A percentile compares a stretch with the other conserved stretches of the same genome.
Evolutionary conservation across 2,888 invertebrate species (phyloP).

Genomic region (Amblyteles armatorius): DNA sequence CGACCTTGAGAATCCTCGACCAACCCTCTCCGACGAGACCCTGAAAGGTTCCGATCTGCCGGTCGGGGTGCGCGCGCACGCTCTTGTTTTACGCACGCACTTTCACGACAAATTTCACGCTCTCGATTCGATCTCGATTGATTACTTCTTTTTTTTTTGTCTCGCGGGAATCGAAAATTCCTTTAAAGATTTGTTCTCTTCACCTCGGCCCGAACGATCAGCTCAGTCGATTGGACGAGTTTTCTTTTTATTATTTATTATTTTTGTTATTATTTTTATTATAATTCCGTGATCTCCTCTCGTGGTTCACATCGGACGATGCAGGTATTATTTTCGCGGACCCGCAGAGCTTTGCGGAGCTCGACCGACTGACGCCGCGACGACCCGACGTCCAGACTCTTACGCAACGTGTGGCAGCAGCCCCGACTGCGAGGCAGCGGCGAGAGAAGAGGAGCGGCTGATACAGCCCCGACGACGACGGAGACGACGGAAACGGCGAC

Average conservation of each 20-base stretch:
- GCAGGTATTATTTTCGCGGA: constrained; percentile 67
- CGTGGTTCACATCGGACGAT: constrained; percentile 1
- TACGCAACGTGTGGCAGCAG: constrained; percentile 77
- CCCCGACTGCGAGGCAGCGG: constrained; percentile 66
- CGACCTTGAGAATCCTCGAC: constrained; percentile 58
- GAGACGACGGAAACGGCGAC: constrained; percentile 52
- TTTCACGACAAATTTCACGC: constrained; percentile 14
- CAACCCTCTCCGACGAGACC: constrained; percentile 52
- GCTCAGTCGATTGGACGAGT: not conserved
- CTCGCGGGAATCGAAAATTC: not conserved
- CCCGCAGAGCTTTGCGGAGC: constrained; percentile 77
- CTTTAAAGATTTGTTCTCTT: not conserved
- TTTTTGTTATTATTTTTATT: not conserved
- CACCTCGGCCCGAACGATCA: constrained; percentile 1
- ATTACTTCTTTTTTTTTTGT: not conserved
- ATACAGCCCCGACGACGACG: constrained; percentile 62
- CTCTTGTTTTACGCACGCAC: constrained; percentile 23
- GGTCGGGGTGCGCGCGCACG: constrained; percentile 19
- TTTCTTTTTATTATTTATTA: not conserved
- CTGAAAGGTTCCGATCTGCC: constrained; percentile 25
- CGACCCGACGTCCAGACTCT: constrained; percentile 79
- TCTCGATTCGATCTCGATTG: not conserved
- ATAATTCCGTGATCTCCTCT: constrained; percentile 28
- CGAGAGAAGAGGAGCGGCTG: constrained; percentile 55
- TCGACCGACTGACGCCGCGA: constrained; percentile 79